phyloP scores from a whole-genome alignment of 2,113 vertebrate species.

The Salvelinus fontinalis region DNA sequence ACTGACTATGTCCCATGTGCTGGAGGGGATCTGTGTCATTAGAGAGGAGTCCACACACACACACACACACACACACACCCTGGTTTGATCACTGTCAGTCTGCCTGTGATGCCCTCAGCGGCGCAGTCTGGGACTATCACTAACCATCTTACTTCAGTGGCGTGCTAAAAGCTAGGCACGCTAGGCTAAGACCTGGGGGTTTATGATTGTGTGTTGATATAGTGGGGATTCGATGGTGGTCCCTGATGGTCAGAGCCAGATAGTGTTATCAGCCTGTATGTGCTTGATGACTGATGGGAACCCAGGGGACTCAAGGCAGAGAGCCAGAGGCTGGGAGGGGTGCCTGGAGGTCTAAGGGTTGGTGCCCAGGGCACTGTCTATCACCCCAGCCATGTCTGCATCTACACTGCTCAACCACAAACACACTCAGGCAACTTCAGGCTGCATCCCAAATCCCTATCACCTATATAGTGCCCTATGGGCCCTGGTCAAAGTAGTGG shows the following conservation, averaged over 20 bases:
- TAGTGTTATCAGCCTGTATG: slow-evolving; percentile 1
- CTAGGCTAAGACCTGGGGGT: not conserved
- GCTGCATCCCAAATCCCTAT: too few relatives aligned
- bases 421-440: not conserved
- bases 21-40: too few relatives aligned
- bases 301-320: not conserved
- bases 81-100: too few relatives aligned
- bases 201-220: slow-evolving; percentile 7
- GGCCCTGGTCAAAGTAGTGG: too few relatives aligned
- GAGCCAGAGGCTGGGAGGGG: slow-evolving; percentile 10
- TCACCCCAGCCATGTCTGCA: slow-evolving; percentile 9
- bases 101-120: not conserved
- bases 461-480: too few relatives aligned
- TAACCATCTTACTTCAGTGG: not conserved
- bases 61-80: too few relatives aligned
- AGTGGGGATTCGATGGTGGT: not conserved
- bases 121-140: not conserved
- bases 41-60: too few relatives aligned
- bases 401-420: slow-evolving; percentile 11
- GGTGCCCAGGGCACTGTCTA: slow-evolving; percentile 6
- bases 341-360: slow-evolving; percentile 4
- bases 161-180: not conserved
- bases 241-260: not conserved
- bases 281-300: slow-evolving; percentile 13
- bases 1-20: too few relatives aligned